phyloP scores from a whole-genome alignment of 2,888 invertebrate species.

The Ferdinandea cuprea region DNA sequence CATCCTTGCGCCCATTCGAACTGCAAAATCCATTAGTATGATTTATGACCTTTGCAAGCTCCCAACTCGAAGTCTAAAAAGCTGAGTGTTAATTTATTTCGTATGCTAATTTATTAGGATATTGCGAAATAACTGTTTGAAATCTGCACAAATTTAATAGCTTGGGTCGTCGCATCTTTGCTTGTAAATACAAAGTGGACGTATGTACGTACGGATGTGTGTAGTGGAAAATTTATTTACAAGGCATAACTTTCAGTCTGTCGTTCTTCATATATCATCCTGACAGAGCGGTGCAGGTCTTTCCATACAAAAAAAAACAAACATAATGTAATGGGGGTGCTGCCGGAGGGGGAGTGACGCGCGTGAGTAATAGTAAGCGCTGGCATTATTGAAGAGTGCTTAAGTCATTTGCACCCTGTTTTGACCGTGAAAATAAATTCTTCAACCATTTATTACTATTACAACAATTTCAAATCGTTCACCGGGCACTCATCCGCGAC shows the following conservation, averaged over 20 bases:
- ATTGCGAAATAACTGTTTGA: slow-evolving; percentile 12
- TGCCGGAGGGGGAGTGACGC: slow-evolving; percentile 17
- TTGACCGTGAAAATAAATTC: slow-evolving; percentile 55
- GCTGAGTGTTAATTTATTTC: neutral
- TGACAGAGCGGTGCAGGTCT: slow-evolving; percentile 40
- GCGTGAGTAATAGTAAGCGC: slow-evolving; percentile 43
- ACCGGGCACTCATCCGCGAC: slow-evolving; percentile 15
- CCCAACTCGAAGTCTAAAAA: slow-evolving; percentile 1
- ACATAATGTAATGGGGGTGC: slow-evolving; percentile 4
- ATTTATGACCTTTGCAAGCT: neutral
- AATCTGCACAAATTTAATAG: slow-evolving; percentile 13
- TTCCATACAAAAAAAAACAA: no score
- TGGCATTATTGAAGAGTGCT: slow-evolving; percentile 42
- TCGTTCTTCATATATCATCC: slow-evolving; percentile 49
- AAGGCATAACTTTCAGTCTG: slow-evolving; percentile 35
- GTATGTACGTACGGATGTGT: neutral
- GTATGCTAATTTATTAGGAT: slow-evolving; percentile 10
- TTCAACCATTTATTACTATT: slow-evolving; percentile 55
- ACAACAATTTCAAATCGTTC: slow-evolving; percentile 46
- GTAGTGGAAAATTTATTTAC: slow-evolving; percentile 28
- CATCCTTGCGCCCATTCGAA: slow-evolving; percentile 2
- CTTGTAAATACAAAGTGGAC: neutral
- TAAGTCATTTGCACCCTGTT: slow-evolving; percentile 58
- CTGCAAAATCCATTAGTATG: neutral
- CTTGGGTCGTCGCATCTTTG: neutral